Conservation (phyloP, 1,140 invertebrate species). For the Scaptodrosophila lebanonensis region DNA sequence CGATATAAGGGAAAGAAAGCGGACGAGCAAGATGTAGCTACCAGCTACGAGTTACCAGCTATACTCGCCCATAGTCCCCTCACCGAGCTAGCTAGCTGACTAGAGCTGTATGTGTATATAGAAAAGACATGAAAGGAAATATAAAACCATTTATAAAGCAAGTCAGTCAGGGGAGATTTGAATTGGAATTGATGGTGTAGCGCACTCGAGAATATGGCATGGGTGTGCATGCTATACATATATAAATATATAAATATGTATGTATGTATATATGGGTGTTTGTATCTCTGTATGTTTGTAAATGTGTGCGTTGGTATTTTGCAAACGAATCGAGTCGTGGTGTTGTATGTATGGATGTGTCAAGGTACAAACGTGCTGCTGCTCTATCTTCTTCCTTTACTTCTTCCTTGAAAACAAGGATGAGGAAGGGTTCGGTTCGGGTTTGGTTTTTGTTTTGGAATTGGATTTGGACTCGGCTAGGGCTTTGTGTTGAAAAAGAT, state of each 20-base stretch:
- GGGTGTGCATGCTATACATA: slow-evolving; percentile 12
- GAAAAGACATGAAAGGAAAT: slow-evolving; percentile 71
- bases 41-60: slow-evolving; percentile 26
- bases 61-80: slow-evolving; percentile 26
- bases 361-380: slow-evolving; percentile 48
- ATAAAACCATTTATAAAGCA: slow-evolving; percentile 76
- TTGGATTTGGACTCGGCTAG: slow-evolving; percentile 40
- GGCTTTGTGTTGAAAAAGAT: slow-evolving; percentile 50
- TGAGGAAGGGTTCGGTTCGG: slow-evolving; percentile 47
- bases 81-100: slow-evolving; percentile 9
- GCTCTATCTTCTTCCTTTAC: too few relatives aligned
- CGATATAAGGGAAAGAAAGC: slow-evolving; percentile 73
- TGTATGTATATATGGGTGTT: slow-evolving; percentile 15
- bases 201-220: slow-evolving; percentile 52
- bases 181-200: slow-evolving; percentile 74
- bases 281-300: neutral
- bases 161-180: slow-evolving; percentile 74
- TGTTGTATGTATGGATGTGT: slow-evolving; percentile 32
- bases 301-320: too few relatives aligned
- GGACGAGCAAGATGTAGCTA: slow-evolving; percentile 28
- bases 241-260: slow-evolving; percentile 12
- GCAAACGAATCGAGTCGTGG: too few relatives aligned
- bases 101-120: slow-evolving; percentile 15
- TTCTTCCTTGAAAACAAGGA: slow-evolving; percentile 45
- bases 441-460: slow-evolving; percentile 22